Percentiles rank a stretch among this genome's conserved stretches.
These are phyloP conservation scores for Pecten maximus DNA, from an alignment of 2,888 invertebrate genomes.

Conservation along the genomic window DNA sequence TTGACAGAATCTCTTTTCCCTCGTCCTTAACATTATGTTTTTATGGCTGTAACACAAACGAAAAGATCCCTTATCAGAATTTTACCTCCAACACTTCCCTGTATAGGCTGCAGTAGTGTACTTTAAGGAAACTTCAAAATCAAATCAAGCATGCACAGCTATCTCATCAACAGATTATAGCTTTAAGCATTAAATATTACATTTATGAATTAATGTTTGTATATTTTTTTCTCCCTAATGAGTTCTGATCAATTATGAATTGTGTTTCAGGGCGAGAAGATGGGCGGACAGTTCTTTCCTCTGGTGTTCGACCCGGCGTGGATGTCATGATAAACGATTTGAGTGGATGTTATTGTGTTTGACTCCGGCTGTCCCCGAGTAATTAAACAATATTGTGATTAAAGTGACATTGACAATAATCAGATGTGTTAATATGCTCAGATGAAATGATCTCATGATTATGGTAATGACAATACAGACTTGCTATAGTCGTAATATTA, in stretches of 20 bases:
- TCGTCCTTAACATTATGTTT: not conserved
- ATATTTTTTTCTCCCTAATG: not conserved
- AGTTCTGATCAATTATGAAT: not conserved
- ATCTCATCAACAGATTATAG: not conserved
- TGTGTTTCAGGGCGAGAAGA: conserved; percentile 69
- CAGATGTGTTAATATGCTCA: no score
- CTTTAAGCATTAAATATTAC: not conserved
- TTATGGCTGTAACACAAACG: not conserved
- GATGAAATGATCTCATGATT: no score
- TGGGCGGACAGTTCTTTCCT: conserved; percentile 77
- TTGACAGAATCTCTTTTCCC: not conserved
- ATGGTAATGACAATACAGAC: no score
- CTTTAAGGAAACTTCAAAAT: not conserved
- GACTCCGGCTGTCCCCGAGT: not conserved
- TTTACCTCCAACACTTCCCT: not conserved
- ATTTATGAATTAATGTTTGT: not conserved
- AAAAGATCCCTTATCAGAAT: not conserved
- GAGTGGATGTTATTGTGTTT: not conserved
- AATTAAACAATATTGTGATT: not conserved
- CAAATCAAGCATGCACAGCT: not conserved
- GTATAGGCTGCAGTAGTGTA: not conserved
- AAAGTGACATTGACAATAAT: not conserved
- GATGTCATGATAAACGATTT: conserved; percentile 42
- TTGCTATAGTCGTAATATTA: no score
- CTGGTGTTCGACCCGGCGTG: conserved; percentile 74